Base-by-base conservation (phyloP, 1,140 invertebrate species). In the Drosophila guanche region DNA sequence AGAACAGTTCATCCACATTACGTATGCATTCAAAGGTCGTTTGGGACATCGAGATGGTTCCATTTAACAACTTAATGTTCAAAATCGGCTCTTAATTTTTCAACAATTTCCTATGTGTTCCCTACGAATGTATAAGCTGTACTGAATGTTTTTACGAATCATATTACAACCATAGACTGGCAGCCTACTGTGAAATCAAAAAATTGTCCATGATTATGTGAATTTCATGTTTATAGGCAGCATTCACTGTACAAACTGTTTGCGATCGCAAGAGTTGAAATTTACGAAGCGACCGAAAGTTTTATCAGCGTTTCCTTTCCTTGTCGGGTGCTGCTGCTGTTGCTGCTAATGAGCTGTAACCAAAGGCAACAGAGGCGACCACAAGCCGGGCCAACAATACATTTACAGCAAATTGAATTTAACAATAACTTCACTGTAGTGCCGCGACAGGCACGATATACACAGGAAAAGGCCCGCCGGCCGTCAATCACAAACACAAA, bases 361-460 rank as follows among this genome's bases (percentile, higher is more conserved):
- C 63, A 88, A 81, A 55, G 68, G 71, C 47, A 78, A 76, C 70
- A 74, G 69, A 52, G 61, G 55, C 77, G 73, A 67, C 60, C 60
- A 62, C 69, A 61, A 57, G 51, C 37, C 50, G 42, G n/a, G 20
- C 57, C 56, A 72, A 65, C 57, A 72, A 69, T 80, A 74, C 57
- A 72, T 66, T 69, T 60, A 59, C 75, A 63, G 60, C 43, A 78
- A 83, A 83, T 83, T 83, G 70, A 84, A 83, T 83, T 84, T 62
- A 74, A 61, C 71, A 40, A 67, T 67, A 68, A 63, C 58, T 67
- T 58, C 48, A 42, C 33, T 3, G 33, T 12, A 12, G 10, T 12
- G 40, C 45, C 41, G 52, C 8, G 23, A 23, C 12, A 23, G 52
- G 42, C 14, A 40, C 33, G 42, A 52, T 16, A 33, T 40, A 42